Percentiles rank a stretch among this genome's conserved stretches.
Evolutionary conservation across 2,888 invertebrate species (phyloP).

Genomic region (Dynastes maya): DNA sequence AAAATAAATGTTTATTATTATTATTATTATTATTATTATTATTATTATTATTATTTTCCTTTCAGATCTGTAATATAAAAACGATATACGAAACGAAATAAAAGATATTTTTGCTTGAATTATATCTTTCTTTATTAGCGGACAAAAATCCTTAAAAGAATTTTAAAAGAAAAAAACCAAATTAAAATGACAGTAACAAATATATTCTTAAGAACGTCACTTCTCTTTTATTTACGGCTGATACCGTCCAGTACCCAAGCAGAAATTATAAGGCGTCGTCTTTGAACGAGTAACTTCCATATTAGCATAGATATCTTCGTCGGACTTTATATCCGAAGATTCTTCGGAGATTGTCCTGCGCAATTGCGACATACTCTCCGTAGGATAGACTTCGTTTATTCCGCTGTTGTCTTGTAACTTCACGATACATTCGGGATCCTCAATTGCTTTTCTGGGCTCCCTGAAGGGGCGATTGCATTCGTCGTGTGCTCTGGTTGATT

Average conservation of each 20-base stretch:
- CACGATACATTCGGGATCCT: slow-evolving; percentile 31
- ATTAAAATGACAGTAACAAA: slow-evolving; percentile 5
- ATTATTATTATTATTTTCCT: too few relatives aligned
- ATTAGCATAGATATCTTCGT: slow-evolving; percentile 39
- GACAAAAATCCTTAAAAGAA: background rate
- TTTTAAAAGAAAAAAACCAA: background rate
- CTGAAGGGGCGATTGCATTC: slow-evolving; percentile 47
- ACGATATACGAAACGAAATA: too few relatives aligned
- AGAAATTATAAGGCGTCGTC: slow-evolving; percentile 22
- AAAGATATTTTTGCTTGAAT: too few relatives aligned
- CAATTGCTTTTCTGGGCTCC: slow-evolving; percentile 35
- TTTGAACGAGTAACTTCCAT: background rate
- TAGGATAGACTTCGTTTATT: slow-evolving; percentile 7
- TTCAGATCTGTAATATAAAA: too few relatives aligned
- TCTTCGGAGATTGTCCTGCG: slow-evolving; percentile 47
- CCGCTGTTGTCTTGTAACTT: slow-evolving; percentile 21
- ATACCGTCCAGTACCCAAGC: slow-evolving; percentile 30
- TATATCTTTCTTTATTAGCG: too few relatives aligned
- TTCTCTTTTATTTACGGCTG: slow-evolving; percentile 17
- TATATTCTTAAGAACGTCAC: background rate
- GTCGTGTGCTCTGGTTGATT: slow-evolving; percentile 43
- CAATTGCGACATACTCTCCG: slow-evolving; percentile 9
- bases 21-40: too few relatives aligned
- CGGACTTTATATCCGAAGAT: slow-evolving; percentile 51
- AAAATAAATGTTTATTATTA: too few relatives aligned